Base-by-base conservation (phyloP, 2,113 vertebrate genomes). In the Camelus dromedarius region DNA sequence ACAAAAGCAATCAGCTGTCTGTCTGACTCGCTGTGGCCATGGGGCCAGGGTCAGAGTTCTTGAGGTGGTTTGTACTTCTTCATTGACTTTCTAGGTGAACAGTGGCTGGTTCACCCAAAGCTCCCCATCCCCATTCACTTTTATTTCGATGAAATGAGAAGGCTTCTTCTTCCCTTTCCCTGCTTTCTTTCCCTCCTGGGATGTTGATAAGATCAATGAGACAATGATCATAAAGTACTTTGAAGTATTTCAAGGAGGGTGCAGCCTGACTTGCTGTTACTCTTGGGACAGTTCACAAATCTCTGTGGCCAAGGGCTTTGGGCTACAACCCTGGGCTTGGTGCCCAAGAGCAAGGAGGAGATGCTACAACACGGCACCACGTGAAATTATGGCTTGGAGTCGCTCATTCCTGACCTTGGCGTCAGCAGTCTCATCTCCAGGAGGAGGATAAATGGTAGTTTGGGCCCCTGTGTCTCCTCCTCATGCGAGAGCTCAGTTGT, bases 341-440 rank as follows among this genome's bases (percentile, higher is more conserved):
- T 7, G 50, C 42, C 18, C 4, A 0, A 11, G 38, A 73, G 50
- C 30, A 30, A 80, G n/a, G 26, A 81, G 48, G 28, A 10, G 22
- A 16, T 0, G 6, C 70, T 66, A 1, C 2, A 32, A 24, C 19
- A 1, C 22, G 1, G 32, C 48, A 6, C 30, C 56, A 1, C 26
- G 2, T 16, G 89, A 46, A 14, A 0, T 50, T 67, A 0, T 62
- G 38, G 73, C 19, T 30, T 1, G 15, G 52, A 60, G 58, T 24
- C 14, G 48, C 79, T 56, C 42, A 0, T 35, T 67, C 60, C 82
- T 77, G 81, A 69, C 54, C 42, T 87, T 50, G 12, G 30, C 50
- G 28, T 30, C 52, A n/a, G 60, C 28, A 35, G 20, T 28, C 80
- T 81, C 18, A 89, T 73, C 93, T 69, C 79, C 62, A 87, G 60